phyloP scores from a whole-genome alignment of 2,113 vertebrate species.

The Gasterosteus nipponicus region DNA sequence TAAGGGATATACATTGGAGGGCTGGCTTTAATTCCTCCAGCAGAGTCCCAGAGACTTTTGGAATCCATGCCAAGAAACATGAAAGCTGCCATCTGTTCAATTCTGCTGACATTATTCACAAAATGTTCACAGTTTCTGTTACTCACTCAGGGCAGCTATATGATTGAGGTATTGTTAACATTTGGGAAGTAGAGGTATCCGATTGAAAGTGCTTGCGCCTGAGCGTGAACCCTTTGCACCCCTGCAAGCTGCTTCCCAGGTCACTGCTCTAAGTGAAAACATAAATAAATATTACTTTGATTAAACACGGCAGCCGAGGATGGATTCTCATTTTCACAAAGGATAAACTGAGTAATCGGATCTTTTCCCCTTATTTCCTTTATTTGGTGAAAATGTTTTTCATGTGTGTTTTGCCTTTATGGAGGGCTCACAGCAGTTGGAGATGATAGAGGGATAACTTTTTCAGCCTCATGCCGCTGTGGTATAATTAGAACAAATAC shows the following conservation, averaged over 20 bases:
- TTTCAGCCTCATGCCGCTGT: slow-evolving; percentile 31
- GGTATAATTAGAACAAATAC: slow-evolving; percentile 66
- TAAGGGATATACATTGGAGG: slow-evolving; percentile 24
- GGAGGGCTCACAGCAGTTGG: slow-evolving; percentile 26
- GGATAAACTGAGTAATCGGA: slow-evolving; percentile 23
- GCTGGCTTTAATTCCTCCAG: slow-evolving; percentile 34
- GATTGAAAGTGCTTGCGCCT: background rate
- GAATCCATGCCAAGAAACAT: slow-evolving; percentile 30
- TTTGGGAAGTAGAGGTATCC: background rate
- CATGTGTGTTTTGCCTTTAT: slow-evolving; percentile 24
- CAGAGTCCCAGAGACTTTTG: slow-evolving; percentile 17
- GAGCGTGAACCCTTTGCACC: background rate
- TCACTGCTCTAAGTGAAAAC: background rate
- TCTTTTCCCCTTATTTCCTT: slow-evolving; percentile 22
- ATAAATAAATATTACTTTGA: slow-evolving; percentile 26
- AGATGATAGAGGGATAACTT: slow-evolving; percentile 51
- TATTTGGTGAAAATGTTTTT: slow-evolving; percentile 20
- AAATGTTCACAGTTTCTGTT: background rate
- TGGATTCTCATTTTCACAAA: slow-evolving; percentile 17
- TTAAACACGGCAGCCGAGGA: background rate
- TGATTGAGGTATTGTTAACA: background rate
- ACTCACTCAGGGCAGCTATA: background rate
- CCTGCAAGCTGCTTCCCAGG: background rate
- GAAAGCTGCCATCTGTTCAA: slow-evolving; percentile 55
- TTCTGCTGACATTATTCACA: slow-evolving; percentile 7